Conservation (phyloP, 2,797 vertebrate genomes). For the Argyrosomus regius region DNA sequence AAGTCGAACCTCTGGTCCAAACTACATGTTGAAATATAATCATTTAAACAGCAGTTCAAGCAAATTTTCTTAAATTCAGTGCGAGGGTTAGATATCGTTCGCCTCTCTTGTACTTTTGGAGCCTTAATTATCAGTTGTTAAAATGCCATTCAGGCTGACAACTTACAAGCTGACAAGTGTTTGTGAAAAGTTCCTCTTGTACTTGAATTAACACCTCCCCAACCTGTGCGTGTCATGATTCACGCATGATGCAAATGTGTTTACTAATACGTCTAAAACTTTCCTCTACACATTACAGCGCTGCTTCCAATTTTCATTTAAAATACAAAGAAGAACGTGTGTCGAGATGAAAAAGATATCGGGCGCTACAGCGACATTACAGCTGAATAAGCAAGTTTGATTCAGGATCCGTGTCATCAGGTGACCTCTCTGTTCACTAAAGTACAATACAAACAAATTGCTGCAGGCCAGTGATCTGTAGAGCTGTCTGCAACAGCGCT, state of each 20-base stretch:
- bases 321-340: neutral
- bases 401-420: constrained; percentile 32
- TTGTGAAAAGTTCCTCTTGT: neutral
- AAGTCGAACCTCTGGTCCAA: too few relatives aligned
- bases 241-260: neutral
- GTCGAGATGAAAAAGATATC: neutral
- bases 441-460: constrained; percentile 22
- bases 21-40: too few relatives aligned
- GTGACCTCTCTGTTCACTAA: constrained; percentile 8
- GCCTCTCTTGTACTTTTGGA: neutral
- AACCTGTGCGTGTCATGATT: neutral
- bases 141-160: neutral
- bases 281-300: neutral
- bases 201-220: neutral
- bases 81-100: neutral
- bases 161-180: neutral
- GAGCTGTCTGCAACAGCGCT: neutral
- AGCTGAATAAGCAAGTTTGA: constrained; percentile 5
- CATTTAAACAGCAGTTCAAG: neutral
- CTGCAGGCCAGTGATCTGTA: constrained; percentile 33
- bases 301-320: neutral
- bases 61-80: too few relatives aligned
- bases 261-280: neutral
- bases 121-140: neutral
- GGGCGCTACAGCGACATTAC: neutral